phyloP scores from a whole-genome alignment of 2,888 invertebrate species.

The Hydropsyche betteni region DNA sequence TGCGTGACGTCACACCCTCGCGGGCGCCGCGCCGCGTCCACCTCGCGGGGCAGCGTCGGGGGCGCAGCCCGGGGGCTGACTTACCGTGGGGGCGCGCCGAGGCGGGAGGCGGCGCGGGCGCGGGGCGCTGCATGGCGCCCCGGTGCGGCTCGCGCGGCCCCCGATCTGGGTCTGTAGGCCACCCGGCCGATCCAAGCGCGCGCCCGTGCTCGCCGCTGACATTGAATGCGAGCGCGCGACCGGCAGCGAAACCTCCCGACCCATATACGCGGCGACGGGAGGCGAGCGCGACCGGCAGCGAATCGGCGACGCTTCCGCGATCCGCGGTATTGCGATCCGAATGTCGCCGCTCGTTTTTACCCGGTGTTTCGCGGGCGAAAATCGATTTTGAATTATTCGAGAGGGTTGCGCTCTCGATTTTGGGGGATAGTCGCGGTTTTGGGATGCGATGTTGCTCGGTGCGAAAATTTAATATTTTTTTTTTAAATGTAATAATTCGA shows the following conservation, averaged over 20 bases:
- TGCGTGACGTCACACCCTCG: conserved; percentile 5
- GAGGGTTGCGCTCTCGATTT: too few species aligned
- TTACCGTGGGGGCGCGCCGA: conserved; percentile 15
- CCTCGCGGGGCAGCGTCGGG: background rate
- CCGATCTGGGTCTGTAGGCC: conserved; percentile 87
- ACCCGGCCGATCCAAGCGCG: conserved; percentile 76
- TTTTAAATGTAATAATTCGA: too few species aligned
- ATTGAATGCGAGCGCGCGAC: conserved; percentile 64
- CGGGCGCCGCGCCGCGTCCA: conserved; percentile 22
- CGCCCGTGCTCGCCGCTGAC: conserved; percentile 72
- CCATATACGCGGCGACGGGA: conserved; percentile 8
- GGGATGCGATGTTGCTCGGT: too few species aligned
- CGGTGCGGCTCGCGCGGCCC: conserved; percentile 30
- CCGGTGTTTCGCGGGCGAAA: too few species aligned
- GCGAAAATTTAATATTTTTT: too few species aligned
- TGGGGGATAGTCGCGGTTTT: too few species aligned
- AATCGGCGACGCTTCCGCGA: background rate
- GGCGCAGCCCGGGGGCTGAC: background rate
- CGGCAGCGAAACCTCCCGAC: conserved; percentile 32
- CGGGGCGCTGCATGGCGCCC: conserved; percentile 33
- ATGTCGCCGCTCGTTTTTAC: too few species aligned
- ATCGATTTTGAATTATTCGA: too few species aligned
- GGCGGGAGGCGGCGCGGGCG: conserved; percentile 29
- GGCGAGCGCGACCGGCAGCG: conserved; percentile 55
- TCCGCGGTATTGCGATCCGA: too few species aligned